Base-by-base conservation (phyloP, 2,797 vertebrate genomes). In the Chloroceryle amazona region DNA sequence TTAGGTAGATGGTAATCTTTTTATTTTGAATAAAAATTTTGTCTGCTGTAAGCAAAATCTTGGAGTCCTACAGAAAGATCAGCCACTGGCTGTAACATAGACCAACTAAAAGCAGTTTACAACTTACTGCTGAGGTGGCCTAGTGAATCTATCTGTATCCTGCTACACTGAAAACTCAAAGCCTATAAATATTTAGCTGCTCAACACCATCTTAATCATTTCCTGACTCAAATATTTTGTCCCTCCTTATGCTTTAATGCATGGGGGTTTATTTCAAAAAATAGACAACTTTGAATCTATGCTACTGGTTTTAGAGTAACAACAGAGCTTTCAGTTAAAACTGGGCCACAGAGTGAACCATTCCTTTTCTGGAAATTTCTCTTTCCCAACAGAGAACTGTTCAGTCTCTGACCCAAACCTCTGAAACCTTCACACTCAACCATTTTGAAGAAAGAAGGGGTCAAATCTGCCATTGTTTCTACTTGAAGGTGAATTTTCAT, bases 181-280 rank as follows among this genome's bases (percentile, higher is more conserved):
- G 11, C 5, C 37, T 67, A 3, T 25, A 41, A 72, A 55, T 31
- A 22, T 49, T 63, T 28, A 60, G 10, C 15, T 72, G 6, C 7
- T 42, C 35, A 7, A 13, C 46, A 33, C 26, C 9, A 35, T 22
- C 17, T 37, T 46, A 70, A 49, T 11, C 8, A 20, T 26, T 54
- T 71, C 39, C 23, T 15, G 25, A 54, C 12, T 42, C 16, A 57
- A 35, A 52, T 39, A 6, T 46, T 44, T 42, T 16, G 2, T 29
- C 8, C 15, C 15, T 70, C 31, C 12, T 71, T 19, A 29, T 29
- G 9, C 11, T 81, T 78, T 33, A 65, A 61, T 51, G 18, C 13
- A 9, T 9, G 2, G 0, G 3, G 0, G 2, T 71, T 37, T 52
- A 41, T 80, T 71, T 58, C 25, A 58, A 21, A 76, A 63, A 58